Evolutionary conservation across 2,888 invertebrate species (phyloP).

Genomic region (Cordilura impudica): DNA sequence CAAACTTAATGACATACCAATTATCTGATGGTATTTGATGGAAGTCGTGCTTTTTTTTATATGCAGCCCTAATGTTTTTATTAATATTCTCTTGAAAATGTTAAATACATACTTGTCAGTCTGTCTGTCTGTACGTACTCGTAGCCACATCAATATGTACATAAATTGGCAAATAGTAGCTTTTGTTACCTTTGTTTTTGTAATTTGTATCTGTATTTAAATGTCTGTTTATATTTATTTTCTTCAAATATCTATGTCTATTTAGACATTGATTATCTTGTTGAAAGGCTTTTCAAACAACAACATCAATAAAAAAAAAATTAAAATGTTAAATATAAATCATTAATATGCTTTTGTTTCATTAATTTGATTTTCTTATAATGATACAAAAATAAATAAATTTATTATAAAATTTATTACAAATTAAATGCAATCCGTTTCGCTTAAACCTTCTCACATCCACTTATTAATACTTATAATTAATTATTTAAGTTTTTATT

Average conservation of each 20-base stretch:
- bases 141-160: neutral
- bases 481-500: conserved; percentile 49
- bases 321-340: too few relatives aligned
- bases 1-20: too few relatives aligned
- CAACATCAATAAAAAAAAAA: too few relatives aligned
- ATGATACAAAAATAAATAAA: too few relatives aligned
- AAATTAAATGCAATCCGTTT: neutral
- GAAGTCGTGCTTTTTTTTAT: too few relatives aligned
- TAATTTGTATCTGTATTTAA: neutral
- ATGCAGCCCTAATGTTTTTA: too few relatives aligned
- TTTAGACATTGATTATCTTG: conserved; percentile 28
- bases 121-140: neutral
- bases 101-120: conserved; percentile 1
- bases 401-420: conserved; percentile 2
- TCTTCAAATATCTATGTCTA: conserved; percentile 8
- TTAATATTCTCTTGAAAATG: conserved; percentile 15
- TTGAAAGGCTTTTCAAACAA: neutral
- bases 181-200: conserved; percentile 15
- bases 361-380: too few relatives aligned
- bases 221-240: neutral
- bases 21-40: too few relatives aligned
- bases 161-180: conserved; percentile 44
- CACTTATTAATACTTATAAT: conserved; percentile 35
- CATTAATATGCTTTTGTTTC: too few relatives aligned
- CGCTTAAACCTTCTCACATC: neutral